A percentile compares a stretch with the other conserved stretches of the same genome.
Evolutionary conservation across 2,888 invertebrate species (phyloP).

Genomic region (Cartodere bifasciata): DNA sequence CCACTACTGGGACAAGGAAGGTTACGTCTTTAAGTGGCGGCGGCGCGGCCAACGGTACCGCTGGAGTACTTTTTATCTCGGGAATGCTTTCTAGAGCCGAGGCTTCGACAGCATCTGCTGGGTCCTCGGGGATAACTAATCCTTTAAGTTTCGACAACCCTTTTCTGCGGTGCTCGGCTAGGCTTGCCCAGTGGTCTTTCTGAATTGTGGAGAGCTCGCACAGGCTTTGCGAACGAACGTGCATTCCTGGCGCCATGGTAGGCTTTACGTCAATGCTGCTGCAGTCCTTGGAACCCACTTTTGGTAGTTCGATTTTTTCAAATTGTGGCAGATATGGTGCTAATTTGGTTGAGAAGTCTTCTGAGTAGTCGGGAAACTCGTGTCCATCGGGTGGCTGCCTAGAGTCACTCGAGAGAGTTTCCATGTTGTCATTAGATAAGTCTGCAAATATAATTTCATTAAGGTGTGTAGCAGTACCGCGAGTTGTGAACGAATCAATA

Average conservation of each 20-base stretch:
- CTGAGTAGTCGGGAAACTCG: constrained; percentile 63
- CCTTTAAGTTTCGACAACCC: constrained; percentile 76
- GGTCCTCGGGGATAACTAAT: constrained; percentile 79
- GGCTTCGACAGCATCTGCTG: constrained; percentile 39
- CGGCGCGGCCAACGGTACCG: constrained; percentile 17
- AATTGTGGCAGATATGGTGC: too few species aligned
- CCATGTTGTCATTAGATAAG: too few species aligned
- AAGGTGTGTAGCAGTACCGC: too few species aligned
- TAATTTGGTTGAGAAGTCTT: constrained; percentile 30
- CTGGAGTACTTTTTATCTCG: constrained; percentile 65
- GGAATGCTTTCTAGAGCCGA: constrained; percentile 65
- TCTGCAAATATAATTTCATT: too few species aligned
- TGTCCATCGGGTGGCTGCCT: constrained; percentile 73
- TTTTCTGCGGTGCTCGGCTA: constrained; percentile 70
- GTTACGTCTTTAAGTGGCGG: constrained; percentile 13
- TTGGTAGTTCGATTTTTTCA: too few species aligned
- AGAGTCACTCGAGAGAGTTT: constrained; percentile 46
- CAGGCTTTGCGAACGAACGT: constrained; percentile 39
- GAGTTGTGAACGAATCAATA: too few species aligned
- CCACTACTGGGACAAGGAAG: too few species aligned
- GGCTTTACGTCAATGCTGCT: too few species aligned
- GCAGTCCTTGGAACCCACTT: too few species aligned
- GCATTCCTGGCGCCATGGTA: constrained; percentile 20
- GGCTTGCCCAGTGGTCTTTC: constrained; percentile 48
- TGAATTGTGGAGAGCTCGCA: constrained; percentile 32